Percentiles rank a stretch among this genome's conserved stretches.
phyloP scores from a whole-genome alignment of 1,140 invertebrate genomes.

The Pantala flavescens region DNA sequence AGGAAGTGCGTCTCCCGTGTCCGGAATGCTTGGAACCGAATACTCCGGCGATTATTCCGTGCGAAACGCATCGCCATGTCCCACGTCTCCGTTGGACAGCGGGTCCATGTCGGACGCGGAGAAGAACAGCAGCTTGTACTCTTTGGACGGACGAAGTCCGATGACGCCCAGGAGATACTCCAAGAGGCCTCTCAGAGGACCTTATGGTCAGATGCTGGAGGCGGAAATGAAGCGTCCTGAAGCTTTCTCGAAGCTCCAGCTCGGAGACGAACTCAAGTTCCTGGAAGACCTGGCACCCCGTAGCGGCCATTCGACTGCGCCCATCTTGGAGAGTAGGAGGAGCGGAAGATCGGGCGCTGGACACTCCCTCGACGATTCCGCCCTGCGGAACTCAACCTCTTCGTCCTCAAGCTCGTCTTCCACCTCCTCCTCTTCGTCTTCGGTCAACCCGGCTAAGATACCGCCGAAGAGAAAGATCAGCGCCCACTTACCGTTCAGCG shows the following conservation, averaged over 20 bases:
- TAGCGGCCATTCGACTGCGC: constrained; percentile 25
- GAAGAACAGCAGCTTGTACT: constrained; percentile 34
- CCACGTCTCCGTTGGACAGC: neutral
- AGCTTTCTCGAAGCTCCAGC: constrained; percentile 36
- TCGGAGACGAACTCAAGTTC: constrained; percentile 44
- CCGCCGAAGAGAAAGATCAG: constrained; percentile 41
- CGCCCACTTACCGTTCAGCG: constrained; percentile 34
- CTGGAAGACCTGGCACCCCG: constrained; percentile 35
- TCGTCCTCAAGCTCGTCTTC: constrained; percentile 13
- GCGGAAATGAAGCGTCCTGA: constrained; percentile 63
- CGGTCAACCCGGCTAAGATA: constrained; percentile 20
- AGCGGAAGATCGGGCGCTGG: constrained; percentile 30
- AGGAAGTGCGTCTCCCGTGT: neutral
- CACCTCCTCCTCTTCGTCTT: constrained; percentile 16
- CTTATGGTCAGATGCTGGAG: constrained; percentile 73
- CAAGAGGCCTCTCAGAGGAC: constrained; percentile 62
- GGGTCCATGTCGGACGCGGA: constrained; percentile 48
- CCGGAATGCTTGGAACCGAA: neutral
- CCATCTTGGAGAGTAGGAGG: constrained; percentile 29
- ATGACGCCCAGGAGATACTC: constrained; percentile 45
- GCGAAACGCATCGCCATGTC: neutral
- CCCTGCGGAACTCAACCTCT: neutral
- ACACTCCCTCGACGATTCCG: constrained; percentile 20
- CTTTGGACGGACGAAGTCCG: constrained; percentile 24
- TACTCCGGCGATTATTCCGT: neutral